phyloP scores from a whole-genome alignment of 1,140 invertebrate genomes.

The Trachymyrmex cornetzi region DNA sequence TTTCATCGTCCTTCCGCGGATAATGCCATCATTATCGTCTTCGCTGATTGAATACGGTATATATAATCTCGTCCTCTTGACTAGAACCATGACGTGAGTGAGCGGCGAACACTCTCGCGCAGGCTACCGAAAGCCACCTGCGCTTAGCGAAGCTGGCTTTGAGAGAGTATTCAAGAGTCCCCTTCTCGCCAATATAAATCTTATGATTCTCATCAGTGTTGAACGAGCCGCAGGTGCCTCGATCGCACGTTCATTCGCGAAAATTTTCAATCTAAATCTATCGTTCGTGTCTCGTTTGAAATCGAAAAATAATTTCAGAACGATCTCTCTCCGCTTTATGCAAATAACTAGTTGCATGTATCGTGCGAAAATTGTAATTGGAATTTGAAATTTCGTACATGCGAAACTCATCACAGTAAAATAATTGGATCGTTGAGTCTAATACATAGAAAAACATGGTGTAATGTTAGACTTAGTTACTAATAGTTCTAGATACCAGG shows the following conservation, averaged over 20 bases:
- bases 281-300: neutral
- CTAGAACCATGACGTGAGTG: conserved; percentile 8
- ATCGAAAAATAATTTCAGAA: conserved; percentile 16
- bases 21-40: conserved; percentile 69
- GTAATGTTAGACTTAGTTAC: neutral
- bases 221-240: neutral
- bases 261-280: conserved; percentile 14
- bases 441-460: neutral
- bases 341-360: neutral
- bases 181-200: conserved; percentile 16
- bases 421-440: neutral
- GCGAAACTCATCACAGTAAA: neutral
- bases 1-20: conserved; percentile 61
- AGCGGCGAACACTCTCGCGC: conserved; percentile 25
- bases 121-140: conserved; percentile 52
- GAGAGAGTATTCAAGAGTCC: conserved; percentile 2
- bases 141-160: conserved; percentile 5
- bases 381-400: neutral
- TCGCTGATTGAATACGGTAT: conserved; percentile 67
- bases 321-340: conserved; percentile 17
- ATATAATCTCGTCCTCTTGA: conserved; percentile 54
- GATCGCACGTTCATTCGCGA: neutral
- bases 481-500: neutral
- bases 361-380: conserved; percentile 3
- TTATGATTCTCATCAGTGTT: neutral